Base-by-base conservation (phyloP, 2,888 invertebrate species). In the Eupelmus urozonus region DNA sequence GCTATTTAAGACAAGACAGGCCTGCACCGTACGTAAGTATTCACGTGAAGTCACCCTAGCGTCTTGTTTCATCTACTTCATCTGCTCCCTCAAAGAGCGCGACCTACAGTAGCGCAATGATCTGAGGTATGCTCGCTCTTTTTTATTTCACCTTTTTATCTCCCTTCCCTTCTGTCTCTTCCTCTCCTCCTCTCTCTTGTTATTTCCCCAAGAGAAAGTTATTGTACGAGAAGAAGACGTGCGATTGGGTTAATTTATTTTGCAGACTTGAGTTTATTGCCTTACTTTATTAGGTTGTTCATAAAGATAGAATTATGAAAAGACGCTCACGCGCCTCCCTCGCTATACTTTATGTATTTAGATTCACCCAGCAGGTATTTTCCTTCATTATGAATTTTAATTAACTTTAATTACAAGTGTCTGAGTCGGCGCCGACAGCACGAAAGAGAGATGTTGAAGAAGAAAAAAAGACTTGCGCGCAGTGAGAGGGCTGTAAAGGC, bases 221-320 rank as follows among this genome's bases (percentile, higher is more conserved):
- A 9, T 18, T 13, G 18, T 40, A 34, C 40, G 45, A 23, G 63
- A 65, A 72, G 62, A 73, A 65, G 18, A n/a, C 16, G 53, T 42
- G 55, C 25, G 62, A 7, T n/a, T n/a, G 55, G 49, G 66, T 76
- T 75, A 79, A 75, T 79, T 75, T 76, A 79, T 76, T 79, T 72
- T 67, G 55, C 67, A 76, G 67, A 57, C 49, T 74, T 63, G 20
- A 74, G 78, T 78, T 74, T 78, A 74, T 78, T 69, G 49, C 69
- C 67, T 59, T 57, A 42, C 73, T 70, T 74, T 78, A 78, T 77
- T 72, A 69, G 49, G 23, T 55, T 69, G 45, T 62, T 67, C 20
- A 57, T 73, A 55, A 62, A 73, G 55, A 67, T 72, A 49, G 62
- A 69, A 53, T 49, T 66, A 76, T 27, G 65, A 77, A 77, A 66